These are phyloP conservation scores for Rhaphigaster nebulosa DNA, from an alignment of 2,888 invertebrate species.

Conservation along the genomic window DNA sequence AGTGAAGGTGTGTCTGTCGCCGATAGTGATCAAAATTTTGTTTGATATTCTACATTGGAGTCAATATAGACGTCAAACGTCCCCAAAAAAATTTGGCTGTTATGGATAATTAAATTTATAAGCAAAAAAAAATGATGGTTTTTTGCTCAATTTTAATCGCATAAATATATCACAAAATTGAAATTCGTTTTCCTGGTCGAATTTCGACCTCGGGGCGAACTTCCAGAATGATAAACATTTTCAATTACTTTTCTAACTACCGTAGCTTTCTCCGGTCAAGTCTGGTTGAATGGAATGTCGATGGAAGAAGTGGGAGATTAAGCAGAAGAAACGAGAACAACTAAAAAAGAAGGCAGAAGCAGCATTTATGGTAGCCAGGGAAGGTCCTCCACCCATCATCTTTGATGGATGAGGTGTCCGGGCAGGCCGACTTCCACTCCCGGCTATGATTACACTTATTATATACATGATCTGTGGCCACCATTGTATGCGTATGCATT, in stretches of 20 bases:
- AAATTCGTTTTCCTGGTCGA: no score
- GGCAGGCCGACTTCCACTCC: not conserved
- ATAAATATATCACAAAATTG: no score
- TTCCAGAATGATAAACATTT: not conserved
- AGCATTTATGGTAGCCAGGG: not conserved
- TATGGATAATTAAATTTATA: no score
- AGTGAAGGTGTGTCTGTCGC: no score
- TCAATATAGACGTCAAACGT: no score
- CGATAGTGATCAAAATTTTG: no score
- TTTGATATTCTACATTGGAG: no score
- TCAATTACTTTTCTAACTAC: not conserved
- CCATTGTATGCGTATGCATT: no score
- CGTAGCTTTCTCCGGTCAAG: not conserved
- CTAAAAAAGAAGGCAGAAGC: not conserved
- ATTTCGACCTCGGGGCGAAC: no score
- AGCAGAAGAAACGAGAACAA: not conserved
- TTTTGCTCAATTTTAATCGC: no score
- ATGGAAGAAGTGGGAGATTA: not conserved
- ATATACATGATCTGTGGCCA: not conserved
- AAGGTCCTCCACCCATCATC: not conserved
- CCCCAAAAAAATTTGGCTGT: no score
- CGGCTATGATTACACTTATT: not conserved
- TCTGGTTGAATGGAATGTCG: not conserved
- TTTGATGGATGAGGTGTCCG: constrained; percentile 21
- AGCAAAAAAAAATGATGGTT: no score